phyloP scores from a whole-genome alignment of 2,888 invertebrate species.

The Meloe dianella region DNA sequence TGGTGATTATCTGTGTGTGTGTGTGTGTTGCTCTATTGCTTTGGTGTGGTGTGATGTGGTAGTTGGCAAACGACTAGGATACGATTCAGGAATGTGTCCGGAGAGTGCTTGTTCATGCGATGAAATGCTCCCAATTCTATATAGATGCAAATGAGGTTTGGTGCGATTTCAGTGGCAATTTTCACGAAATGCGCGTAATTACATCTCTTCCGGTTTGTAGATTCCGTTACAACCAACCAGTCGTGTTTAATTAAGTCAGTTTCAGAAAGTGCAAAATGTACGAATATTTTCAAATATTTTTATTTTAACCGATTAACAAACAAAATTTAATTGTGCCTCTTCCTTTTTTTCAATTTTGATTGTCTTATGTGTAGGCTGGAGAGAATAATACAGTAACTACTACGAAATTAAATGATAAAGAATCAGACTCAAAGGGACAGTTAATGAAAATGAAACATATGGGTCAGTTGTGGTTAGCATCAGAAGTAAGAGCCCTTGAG shows the following conservation, averaged over 20 bases:
- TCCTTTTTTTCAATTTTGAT: slow-evolving; percentile 25
- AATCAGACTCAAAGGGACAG: slow-evolving; percentile 48
- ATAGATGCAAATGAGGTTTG: slow-evolving; percentile 48
- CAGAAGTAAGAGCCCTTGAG: slow-evolving; percentile 87
- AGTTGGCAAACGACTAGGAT: slow-evolving; percentile 39
- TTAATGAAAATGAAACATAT: slow-evolving; percentile 78
- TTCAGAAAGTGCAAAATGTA: slow-evolving; percentile 26
- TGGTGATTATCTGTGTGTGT: not conserved
- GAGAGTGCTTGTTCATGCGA: slow-evolving; percentile 42
- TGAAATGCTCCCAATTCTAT: slow-evolving; percentile 43
- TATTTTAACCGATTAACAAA: slow-evolving; percentile 18
- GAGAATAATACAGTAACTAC: slow-evolving; percentile 34
- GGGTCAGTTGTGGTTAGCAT: slow-evolving; percentile 88
- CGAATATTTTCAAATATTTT: slow-evolving; percentile 12
- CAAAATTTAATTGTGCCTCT: slow-evolving; percentile 16
- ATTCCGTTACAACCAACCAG: slow-evolving; percentile 30
- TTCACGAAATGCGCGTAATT: slow-evolving; percentile 53
- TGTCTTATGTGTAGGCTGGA: slow-evolving; percentile 39
- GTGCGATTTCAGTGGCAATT: slow-evolving; percentile 50
- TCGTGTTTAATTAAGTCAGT: slow-evolving; percentile 39
- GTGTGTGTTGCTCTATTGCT: too few species aligned
- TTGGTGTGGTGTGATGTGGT: not conserved
- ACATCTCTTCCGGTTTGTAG: slow-evolving; percentile 50
- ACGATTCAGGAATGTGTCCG: slow-evolving; percentile 43
- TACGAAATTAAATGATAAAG: slow-evolving; percentile 32